Evolutionary conservation across 2,888 invertebrate genomes (phyloP), one percentile per base, ranked within the genome.

Genomic region (Drosophila niveifrons): DNA sequence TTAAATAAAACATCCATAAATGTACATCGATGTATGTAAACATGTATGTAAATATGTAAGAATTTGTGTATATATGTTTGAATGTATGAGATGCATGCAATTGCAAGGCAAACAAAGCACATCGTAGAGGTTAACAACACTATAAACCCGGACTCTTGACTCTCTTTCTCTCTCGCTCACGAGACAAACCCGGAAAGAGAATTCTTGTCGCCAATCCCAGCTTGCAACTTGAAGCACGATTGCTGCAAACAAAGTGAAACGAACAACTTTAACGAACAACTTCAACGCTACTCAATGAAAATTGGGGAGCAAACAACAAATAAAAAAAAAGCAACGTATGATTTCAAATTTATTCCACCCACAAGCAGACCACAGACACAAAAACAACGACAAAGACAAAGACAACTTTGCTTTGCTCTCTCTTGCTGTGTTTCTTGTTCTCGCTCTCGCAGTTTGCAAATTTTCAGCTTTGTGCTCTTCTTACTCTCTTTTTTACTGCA

Each of bases 81-180:
- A n/a, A n/a, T n/a, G n/a, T 36, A n/a, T n/a, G n/a, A n/a, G 23
- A 11, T 11, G n/a, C 6, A 36, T 36, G 36, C 11, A 18, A 28
- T 15, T 61, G 55, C 72, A 66, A 69, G 75, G 66, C 82, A 43
- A 70, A 57, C 79, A 77, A 81, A 72, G 68, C 62, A 46, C 58
- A 36, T 46, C 39, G 43, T 39, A 34, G 74, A 74, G 81, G 81
- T 82, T 82, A 81, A 86, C 83, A 80, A 74, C 83, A 82, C 66
- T 69, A 44, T 17, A 11, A 59, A 66, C 53, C 41, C 68, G 64
- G 61, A 51, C 65, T 28, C 61, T 10, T 51, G 10, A 10, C 31
- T 31, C 10, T 31, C 31, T 31, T 10, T 31, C 11, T 31, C 29
- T 29, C 10, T 2, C 31, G 51, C 29, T 36, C 10, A 59, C 43